phyloP scores from a whole-genome alignment of 2,888 invertebrate species.

The Macrostomum cliftonense region DNA sequence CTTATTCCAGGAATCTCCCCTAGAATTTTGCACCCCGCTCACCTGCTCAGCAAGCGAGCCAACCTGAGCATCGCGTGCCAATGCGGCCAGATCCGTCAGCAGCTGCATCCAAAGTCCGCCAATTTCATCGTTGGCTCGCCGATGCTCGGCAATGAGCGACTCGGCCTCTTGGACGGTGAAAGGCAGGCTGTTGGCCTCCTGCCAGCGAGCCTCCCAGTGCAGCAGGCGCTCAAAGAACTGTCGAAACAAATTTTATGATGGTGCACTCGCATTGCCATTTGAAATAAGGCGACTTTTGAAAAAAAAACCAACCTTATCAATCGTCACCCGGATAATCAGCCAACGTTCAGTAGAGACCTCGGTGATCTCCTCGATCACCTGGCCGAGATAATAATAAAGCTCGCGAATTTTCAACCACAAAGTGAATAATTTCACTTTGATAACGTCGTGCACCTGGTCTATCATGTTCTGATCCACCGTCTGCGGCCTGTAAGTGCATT shows the following conservation, averaged over 20 bases:
- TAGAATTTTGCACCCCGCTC: no score
- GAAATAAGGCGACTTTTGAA: no score
- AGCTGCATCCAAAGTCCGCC: neutral
- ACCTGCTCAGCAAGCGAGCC: no score
- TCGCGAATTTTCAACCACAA: slow-evolving; percentile 6
- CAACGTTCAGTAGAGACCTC: no score
- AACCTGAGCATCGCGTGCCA: neutral
- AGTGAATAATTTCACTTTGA: slow-evolving; percentile 6
- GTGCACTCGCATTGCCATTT: no score
- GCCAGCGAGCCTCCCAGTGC: slow-evolving; percentile 3
- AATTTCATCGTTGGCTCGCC: slow-evolving; percentile 1
- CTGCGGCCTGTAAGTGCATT: no score
- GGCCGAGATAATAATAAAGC: neutral
- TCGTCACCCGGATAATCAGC: slow-evolving; percentile 1
- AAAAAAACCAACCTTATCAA: slow-evolving; percentile 1
- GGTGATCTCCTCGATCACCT: neutral
- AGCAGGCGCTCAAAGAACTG: slow-evolving; percentile 3
- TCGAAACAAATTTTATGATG: no score
- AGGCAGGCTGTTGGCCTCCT: neutral
- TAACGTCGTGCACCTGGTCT: neutral
- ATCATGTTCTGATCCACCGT: no score
- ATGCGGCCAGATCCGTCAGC: neutral
- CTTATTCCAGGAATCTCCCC: no score
- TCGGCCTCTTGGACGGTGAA: slow-evolving; percentile 1
- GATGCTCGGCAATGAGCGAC: neutral